A percentile compares a stretch with the other conserved stretches of the same genome.
phyloP scores from a whole-genome alignment of 1,140 invertebrate genomes.

The Sinella curviseta region DNA sequence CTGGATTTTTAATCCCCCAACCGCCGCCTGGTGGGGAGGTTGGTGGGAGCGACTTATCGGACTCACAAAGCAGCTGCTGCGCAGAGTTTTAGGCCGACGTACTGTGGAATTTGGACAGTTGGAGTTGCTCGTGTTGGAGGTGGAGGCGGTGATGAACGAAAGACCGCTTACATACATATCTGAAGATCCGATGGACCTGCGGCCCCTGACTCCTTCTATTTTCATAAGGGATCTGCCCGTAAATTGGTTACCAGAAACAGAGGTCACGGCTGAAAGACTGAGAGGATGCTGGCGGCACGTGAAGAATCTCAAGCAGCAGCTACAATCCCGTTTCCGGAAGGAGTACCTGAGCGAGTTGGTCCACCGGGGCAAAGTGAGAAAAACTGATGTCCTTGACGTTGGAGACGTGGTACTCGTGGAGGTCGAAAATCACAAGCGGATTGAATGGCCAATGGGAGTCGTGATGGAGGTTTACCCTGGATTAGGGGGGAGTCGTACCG shows the following conservation, averaged over 20 bases:
- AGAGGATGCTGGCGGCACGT: not conserved
- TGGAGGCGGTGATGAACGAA: constrained; percentile 52
- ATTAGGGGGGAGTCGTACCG: not conserved
- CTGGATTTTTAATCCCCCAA: constrained; percentile 54
- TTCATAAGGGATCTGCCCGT: constrained; percentile 45
- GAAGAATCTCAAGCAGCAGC: not conserved
- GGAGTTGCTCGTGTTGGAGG: constrained; percentile 51
- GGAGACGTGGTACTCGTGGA: constrained; percentile 9
- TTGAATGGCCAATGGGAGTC: not conserved
- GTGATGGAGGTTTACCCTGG: not conserved
- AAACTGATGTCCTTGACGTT: not conserved
- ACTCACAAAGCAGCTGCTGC: constrained; percentile 51
- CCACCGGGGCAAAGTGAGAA: not conserved
- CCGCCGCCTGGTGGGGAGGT: constrained; percentile 56
- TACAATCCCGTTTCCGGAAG: not conserved
- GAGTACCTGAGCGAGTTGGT: not conserved
- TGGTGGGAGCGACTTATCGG: constrained; percentile 55
- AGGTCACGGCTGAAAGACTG: not conserved
- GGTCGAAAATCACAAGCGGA: not conserved
- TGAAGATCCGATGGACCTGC: constrained; percentile 47
- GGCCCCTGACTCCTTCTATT: constrained; percentile 48
- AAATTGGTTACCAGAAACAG: not conserved
- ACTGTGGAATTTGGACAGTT: constrained; percentile 51
- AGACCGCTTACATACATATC: constrained; percentile 53
- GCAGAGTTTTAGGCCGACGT: constrained; percentile 49